Evolutionary conservation across 1,140 invertebrate species (phyloP).

Genomic region (Aphis gossypii): DNA sequence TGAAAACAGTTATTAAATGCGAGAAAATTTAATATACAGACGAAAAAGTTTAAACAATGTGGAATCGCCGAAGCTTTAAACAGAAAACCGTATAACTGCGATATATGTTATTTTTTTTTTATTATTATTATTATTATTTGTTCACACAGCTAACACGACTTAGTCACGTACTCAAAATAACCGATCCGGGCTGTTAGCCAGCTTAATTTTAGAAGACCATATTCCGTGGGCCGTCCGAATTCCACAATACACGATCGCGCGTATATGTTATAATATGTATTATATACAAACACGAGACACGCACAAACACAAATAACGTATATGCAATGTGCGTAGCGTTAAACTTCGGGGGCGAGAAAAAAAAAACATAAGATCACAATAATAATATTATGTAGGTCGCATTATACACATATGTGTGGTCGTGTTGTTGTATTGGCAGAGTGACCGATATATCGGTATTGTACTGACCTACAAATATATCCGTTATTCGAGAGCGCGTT

Average conservation of each 20-base stretch:
- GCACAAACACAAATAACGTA: not conserved
- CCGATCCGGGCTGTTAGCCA: constrained; percentile 38
- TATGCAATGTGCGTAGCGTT: not conserved
- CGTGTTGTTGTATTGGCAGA: not conserved
- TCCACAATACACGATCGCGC: not conserved
- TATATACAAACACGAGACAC: too few relatives aligned
- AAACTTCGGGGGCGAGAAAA: constrained; percentile 35
- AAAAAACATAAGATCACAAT: not conserved
- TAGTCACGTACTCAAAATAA: constrained; percentile 44
- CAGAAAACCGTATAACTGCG: not conserved
- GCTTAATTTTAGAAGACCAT: constrained; percentile 33
- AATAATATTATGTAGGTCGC: constrained; percentile 33
- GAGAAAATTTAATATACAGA: not conserved
- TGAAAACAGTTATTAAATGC: too few relatives aligned
- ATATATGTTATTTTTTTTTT: not conserved
- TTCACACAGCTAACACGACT: not conserved
- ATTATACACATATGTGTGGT: not conserved
- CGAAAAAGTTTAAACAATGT: not conserved
- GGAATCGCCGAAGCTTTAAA: not conserved
- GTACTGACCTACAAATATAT: constrained; percentile 27
- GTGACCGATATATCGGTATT: constrained; percentile 19
- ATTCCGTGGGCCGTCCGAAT: constrained; percentile 48
- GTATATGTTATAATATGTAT: not conserved
- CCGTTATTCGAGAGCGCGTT: not conserved
- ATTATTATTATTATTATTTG: not conserved